Base-by-base conservation (phyloP, 1,140 invertebrate species). In the Meloidogyne chitwoodi region DNA sequence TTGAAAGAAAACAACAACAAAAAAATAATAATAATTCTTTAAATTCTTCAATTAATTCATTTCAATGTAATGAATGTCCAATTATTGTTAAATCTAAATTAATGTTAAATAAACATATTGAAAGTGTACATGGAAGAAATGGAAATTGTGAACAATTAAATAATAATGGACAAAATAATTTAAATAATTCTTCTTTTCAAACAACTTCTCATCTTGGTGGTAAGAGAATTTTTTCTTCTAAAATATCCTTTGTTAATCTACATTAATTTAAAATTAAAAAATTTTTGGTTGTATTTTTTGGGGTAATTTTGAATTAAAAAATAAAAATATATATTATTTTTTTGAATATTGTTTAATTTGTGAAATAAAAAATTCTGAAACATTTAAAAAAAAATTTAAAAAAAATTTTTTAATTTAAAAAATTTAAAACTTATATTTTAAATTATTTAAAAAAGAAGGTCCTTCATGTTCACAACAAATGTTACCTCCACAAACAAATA, bases 61-160 rank as follows among this genome's bases (percentile, higher is more conserved):
- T 68, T 69, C 75, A 77, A 65, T 85, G 84, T 66, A 61, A 73
- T 10, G 83, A 85, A 48, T 85, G 84, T 44, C 64, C 68, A 26
- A 38, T 73, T 10, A 34, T 67, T 2, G 34, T 76, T 12, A 66
- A 79, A n/a, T 77, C 79, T 0, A 84, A 84, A 38, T 64, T 67
- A 0, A 12, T 73, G 26, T 63, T 86, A n/a, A 29, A 64, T 16
- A 82, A 80, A 38, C 84, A 85, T 61, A 68, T 83, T 5, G 84
- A 85, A 69, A 68, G 22, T 63, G 74, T 65, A 14, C 79, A 80
- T 62, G 61, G 24, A 62, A 65, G 12, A 14, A 73, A 48, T 61
- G 38, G 5, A 19, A 64, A 63, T 61, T 6, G 10, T 12, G 26
- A 16, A 64, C 38, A 73, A 4, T 61, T 31, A 41, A 67, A 67